Evolutionary conservation across 2,888 invertebrate genomes (phyloP), one percentile per base, ranked within the genome.

Genomic region (Leistus spinibarbis): DNA sequence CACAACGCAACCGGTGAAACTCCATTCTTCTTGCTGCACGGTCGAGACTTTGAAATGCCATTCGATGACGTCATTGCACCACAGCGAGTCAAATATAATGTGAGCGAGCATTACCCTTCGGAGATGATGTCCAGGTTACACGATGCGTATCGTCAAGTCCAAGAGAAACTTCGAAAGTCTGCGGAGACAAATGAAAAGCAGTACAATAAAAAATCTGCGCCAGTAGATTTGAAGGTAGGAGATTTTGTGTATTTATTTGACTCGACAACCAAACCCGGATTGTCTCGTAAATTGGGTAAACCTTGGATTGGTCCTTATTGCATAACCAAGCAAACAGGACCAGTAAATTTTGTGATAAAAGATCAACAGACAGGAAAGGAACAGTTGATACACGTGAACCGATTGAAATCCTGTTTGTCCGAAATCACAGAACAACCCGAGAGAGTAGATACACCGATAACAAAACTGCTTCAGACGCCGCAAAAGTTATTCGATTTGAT

Each of bases 11-110:
- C 65, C 13, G 65, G 65, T 4, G 24, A 65, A 19, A 40, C 65
- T n/a, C 65, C 65, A 24, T 65, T 20, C 16, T 65, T 65, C 22
- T 22, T 65, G 19, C 65, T 65, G 22, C 40, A 65, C 19, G 27
- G 65, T 7, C 65, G 40, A n/a, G 65, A 63, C n/a, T 65, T 65
- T 27, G 65, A 65, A 19, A 23, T 65, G 24, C 65, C 65, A 23
- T 65, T 65, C 65, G 65, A 65, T 13, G 65, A 65, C 22, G 19
- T 65, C 40, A 5, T 65, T 13, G 27, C 23, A n/a, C 65, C 65
- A 13, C 16, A 65, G n/a, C 24, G 40, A 65, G n/a, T 19, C 16
- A 16, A 24, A n/a, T 23, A 65, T n/a, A 24, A 65, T 16, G 27
- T 16, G 19, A 13, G 10, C 13, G n/a, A 65, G 24, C 20, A 65